These are phyloP conservation scores for Calliphora vicina DNA, from an alignment of 1,140 invertebrate genomes.

Conservation along the genomic window DNA sequence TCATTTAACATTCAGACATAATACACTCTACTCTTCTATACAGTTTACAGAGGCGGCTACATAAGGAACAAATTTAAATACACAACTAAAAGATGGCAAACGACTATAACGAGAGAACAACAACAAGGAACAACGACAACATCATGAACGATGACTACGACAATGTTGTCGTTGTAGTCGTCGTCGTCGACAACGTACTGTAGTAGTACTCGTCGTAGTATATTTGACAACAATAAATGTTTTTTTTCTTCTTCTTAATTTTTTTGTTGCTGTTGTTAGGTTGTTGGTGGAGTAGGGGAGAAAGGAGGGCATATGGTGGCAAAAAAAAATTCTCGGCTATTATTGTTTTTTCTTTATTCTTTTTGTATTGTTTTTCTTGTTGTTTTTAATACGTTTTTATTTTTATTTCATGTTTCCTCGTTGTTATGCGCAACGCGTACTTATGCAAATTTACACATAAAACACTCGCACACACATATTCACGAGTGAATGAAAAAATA, in stretches of 20 bases:
- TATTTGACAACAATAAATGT: slow-evolving; percentile 24
- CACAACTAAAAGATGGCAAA: slow-evolving; percentile 11
- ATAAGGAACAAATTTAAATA: slow-evolving; percentile 7
- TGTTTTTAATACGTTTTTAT: slow-evolving; percentile 20
- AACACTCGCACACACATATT: slow-evolving; percentile 7
- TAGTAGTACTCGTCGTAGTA: background rate
- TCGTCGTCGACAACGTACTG: background rate
- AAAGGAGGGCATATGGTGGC: background rate
- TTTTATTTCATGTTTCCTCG: slow-evolving; percentile 19
- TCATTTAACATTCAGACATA: background rate
- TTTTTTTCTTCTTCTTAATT: too few species aligned
- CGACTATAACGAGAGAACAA: slow-evolving; percentile 1
- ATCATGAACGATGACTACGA: background rate
- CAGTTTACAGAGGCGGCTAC: slow-evolving; percentile 16
- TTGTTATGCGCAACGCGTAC: slow-evolving; percentile 33
- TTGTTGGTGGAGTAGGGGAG: background rate
- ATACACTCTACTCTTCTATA: background rate
- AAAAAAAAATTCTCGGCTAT: slow-evolving; percentile 20
- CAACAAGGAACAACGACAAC: background rate
- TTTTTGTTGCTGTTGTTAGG: too few species aligned
- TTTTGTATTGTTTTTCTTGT: background rate
- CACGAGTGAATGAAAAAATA: background rate
- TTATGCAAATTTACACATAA: slow-evolving; percentile 31
- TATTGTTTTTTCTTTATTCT: too few species aligned
- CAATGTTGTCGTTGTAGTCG: background rate